A percentile compares a stretch with the other conserved stretches of the same genome.
Evolutionary conservation across 2,888 invertebrate genomes (phyloP).

Genomic region (Tipula unca): DNA sequence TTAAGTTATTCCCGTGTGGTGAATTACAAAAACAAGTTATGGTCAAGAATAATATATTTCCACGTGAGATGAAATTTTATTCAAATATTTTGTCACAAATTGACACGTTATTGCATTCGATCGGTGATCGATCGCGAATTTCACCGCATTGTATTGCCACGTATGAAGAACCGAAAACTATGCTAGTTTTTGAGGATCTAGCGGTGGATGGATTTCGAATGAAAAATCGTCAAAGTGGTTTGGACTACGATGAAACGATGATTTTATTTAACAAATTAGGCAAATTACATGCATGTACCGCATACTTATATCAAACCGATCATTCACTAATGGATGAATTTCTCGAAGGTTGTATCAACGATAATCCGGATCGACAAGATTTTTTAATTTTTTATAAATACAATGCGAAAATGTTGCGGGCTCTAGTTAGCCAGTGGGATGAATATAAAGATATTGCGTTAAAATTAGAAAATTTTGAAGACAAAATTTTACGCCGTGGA

Average conservation of each 20-base stretch:
- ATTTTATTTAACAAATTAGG: conserved; percentile 47
- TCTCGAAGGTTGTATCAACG: conserved; percentile 36
- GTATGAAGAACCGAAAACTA: conserved; percentile 37
- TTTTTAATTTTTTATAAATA: conserved; percentile 38
- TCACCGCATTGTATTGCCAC: conserved; percentile 35
- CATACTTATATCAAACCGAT: conserved; percentile 32
- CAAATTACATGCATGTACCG: conserved; percentile 49
- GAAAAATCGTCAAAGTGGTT: conserved; percentile 41
- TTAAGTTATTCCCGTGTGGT: conserved; percentile 36
- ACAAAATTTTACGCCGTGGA: conserved; percentile 35
- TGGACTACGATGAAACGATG: conserved; percentile 47
- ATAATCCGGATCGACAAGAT: conserved; percentile 38
- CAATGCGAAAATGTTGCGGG: conserved; percentile 37
- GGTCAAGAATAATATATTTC: conserved; percentile 36
- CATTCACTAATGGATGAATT: conserved; percentile 36
- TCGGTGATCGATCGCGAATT: conserved; percentile 36
- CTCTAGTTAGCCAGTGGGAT: conserved; percentile 37
- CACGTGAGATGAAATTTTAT: conserved; percentile 38
- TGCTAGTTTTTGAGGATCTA: conserved; percentile 49
- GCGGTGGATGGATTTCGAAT: conserved; percentile 46
- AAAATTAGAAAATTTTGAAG: conserved; percentile 37
- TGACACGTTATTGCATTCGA: conserved; percentile 33
- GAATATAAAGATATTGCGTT: conserved; percentile 34
- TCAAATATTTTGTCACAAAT: conserved; percentile 37
- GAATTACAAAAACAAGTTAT: conserved; percentile 32